Conservation (phyloP, 2,113 vertebrate genomes). For the Cariama cristata region DNA sequence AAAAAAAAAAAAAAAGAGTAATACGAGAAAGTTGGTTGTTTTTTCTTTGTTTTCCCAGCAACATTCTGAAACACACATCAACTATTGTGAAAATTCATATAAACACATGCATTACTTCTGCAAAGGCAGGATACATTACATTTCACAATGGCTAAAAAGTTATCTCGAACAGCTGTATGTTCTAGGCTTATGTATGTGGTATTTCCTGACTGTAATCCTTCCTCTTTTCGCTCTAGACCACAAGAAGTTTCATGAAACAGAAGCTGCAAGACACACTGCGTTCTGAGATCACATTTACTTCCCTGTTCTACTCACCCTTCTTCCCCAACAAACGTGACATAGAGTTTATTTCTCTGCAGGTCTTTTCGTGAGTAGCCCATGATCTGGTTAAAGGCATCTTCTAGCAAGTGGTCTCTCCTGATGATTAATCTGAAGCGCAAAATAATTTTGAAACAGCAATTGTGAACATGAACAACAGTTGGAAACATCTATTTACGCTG, state of each 20-base stretch:
- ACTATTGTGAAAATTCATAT: not conserved
- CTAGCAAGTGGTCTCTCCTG: conserved; percentile 95
- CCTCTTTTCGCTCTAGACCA: conserved; percentile 68
- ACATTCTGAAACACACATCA: not conserved
- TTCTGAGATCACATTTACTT: conserved; percentile 33
- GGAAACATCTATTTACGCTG: not conserved
- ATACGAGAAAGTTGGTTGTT: not conserved
- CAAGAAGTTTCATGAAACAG: conserved; percentile 34
- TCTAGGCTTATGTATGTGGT: conserved; percentile 37
- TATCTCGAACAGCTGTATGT: conserved; percentile 39
- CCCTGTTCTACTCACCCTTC: conserved; percentile 89
- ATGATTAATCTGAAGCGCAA: conserved; percentile 89
- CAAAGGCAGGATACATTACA: not conserved
- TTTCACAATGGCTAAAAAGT: conserved; percentile 14
- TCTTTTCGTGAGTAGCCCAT: conserved; percentile 99
- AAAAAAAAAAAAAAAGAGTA: not conserved
- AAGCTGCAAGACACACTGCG: conserved; percentile 11
- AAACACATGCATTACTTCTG: not conserved
- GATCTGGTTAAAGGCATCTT: conserved; percentile 99
- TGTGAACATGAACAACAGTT: not conserved
- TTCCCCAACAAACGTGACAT: conserved; percentile 96
- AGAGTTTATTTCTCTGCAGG: conserved; percentile 96
- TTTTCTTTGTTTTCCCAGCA: conserved; percentile 3
- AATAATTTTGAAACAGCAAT: conserved; percentile 17
- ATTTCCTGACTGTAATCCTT: conserved; percentile 71